Evolutionary conservation across 2,888 invertebrate genomes (phyloP), one percentile per base, ranked within the genome.

Genomic region (Agapetus fuscipes): DNA sequence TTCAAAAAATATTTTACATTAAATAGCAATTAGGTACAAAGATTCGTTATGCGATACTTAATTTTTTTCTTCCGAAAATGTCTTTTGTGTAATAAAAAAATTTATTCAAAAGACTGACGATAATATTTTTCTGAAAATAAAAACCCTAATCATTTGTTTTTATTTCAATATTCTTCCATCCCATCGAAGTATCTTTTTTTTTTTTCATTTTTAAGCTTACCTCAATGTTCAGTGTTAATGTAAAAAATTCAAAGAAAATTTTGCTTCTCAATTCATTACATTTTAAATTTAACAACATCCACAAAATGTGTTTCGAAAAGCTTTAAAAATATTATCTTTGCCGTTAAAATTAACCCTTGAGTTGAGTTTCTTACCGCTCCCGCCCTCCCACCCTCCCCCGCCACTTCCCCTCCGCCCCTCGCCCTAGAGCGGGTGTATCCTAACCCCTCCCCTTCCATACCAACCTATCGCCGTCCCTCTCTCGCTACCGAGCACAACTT

Each of bases 401-500:
- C 4, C 4, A 9, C 5, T 9, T 20, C 9, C 20, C 20, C 20
- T 26, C 31, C 38, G 31, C 34, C 28, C 16, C 38, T 31, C 26
- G 30, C 32, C 34, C 29, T 20, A 10, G 33, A 17, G 15, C 36
- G 29, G 33, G 29, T 24, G 30, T 37, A 30, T 34, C 39, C 31
- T 33, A 33, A 25, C 37, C 30, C 39, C 45, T 27, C 30, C 46
- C 24, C 24, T 20, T 13, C 17, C 28, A 39, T 10, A 6, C 20
- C 20, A 27, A 34, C 30, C 24, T 31, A 24, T 11, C 26, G 11
- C 30, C 30, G 12, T 42, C 45, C 31, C 38, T 10, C 41, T 42
- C 45, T 13, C 27, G 12, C 45, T 12, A 27, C 30, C 12, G 26
- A 32, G 32, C 17, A 36, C 28, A 45, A 47, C 44, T 44, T 47